Conservation (phyloP, 2,888 invertebrate genomes). For the Augiades crinisus region DNA sequence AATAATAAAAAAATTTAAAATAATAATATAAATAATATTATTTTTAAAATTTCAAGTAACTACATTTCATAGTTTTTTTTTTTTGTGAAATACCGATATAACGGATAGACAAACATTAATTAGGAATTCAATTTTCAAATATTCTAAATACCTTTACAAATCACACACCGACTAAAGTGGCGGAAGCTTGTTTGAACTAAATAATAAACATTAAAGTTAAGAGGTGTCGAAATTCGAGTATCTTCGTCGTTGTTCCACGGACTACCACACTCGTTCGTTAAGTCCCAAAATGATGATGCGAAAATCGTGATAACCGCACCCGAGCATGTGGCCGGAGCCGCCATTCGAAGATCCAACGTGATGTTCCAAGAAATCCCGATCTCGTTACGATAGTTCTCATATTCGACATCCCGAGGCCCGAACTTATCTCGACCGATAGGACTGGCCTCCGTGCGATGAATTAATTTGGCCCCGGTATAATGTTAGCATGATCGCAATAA, state of each 20-base stretch:
- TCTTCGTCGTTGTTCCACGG: neutral
- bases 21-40: too few relatives aligned
- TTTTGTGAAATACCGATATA: too few relatives aligned
- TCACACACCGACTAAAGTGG: too few relatives aligned
- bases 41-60: too few relatives aligned
- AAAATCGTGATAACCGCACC: slow-evolving; percentile 54
- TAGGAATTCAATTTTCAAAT: too few relatives aligned
- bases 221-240: neutral
- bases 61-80: too few relatives aligned
- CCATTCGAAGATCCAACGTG: slow-evolving; percentile 45
- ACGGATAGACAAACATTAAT: too few relatives aligned
- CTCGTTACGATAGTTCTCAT: slow-evolving; percentile 70
- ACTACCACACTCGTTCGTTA: slow-evolving; percentile 8
- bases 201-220: neutral
- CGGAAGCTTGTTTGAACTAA: too few relatives aligned
- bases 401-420: slow-evolving; percentile 51
- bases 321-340: slow-evolving; percentile 41
- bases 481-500: slow-evolving; percentile 70
- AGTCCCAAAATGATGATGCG: slow-evolving; percentile 13
- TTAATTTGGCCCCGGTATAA: slow-evolving; percentile 70
- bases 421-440: slow-evolving; percentile 66
- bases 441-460: slow-evolving; percentile 63
- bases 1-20: too few relatives aligned
- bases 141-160: too few relatives aligned
- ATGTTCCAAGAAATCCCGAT: slow-evolving; percentile 67